Conservation (phyloP, 2,797 vertebrate genomes). For the Cryptoprocta ferox region DNA sequence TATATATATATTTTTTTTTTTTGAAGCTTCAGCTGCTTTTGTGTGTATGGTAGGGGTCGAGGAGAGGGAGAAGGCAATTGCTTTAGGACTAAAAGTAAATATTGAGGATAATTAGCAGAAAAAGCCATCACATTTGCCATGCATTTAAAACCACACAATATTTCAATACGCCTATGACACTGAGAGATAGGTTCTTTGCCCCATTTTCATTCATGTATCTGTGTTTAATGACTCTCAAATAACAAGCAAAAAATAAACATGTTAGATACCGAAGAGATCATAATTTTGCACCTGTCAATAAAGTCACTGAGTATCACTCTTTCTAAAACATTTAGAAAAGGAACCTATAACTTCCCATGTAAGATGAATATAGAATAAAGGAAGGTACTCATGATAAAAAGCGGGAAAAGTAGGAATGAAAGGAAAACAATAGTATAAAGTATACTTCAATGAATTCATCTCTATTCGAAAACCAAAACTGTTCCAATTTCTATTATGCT, state of each 20-base stretch:
- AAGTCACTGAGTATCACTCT: background rate
- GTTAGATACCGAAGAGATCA: background rate
- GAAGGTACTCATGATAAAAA: background rate
- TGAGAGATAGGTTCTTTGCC: background rate
- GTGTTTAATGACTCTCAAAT: background rate
- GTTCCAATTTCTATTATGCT: background rate
- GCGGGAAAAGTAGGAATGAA: background rate
- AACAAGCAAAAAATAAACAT: background rate
- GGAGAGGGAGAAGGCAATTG: background rate
- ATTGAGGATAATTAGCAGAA: background rate
- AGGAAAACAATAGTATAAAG: background rate
- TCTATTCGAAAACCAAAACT: background rate
- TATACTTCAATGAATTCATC: background rate
- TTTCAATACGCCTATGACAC: background rate
- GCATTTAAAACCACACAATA: background rate
- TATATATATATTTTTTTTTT: background rate
- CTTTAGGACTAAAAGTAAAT: background rate
- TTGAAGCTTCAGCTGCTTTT: background rate
- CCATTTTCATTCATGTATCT: background rate
- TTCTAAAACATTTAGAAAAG: constrained; percentile 23
- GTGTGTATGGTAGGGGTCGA: background rate
- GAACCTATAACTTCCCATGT: background rate
- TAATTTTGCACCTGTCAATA: background rate
- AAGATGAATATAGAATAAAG: background rate
- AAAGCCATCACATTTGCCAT: background rate